phyloP scores from a whole-genome alignment of 2,797 vertebrate species.

The Hirundo rustica region DNA sequence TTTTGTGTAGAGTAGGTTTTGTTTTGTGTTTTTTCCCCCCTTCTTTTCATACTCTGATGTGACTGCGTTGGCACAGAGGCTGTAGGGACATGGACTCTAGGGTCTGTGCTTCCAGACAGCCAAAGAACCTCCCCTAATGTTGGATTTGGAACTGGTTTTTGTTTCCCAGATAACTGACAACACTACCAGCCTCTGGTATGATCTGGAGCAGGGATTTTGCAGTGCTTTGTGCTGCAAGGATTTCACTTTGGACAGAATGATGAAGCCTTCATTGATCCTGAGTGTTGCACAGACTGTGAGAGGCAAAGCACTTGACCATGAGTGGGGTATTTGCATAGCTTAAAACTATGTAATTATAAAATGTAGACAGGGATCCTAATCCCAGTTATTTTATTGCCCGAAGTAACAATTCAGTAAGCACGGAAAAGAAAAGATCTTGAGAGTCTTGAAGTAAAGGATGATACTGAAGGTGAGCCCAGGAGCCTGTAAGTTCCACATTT shows the following conservation, averaged over 20 bases:
- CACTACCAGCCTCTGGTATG: neutral
- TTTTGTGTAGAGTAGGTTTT: neutral
- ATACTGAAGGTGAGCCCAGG: neutral
- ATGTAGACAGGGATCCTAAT: neutral
- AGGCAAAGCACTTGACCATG: neutral
- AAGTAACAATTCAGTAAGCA: neutral
- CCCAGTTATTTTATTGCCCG: neutral
- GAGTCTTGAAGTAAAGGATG: neutral
- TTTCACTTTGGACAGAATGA: neutral
- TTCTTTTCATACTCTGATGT: neutral
- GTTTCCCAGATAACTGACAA: neutral
- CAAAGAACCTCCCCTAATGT: neutral
- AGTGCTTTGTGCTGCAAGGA: neutral
- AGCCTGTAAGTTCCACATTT: neutral
- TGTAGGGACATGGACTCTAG: neutral
- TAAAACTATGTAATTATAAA: neutral
- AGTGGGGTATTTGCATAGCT: neutral
- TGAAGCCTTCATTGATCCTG: neutral
- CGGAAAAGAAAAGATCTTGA: neutral
- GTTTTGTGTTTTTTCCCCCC: fast-evolving
- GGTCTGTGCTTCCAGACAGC: neutral
- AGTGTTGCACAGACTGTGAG: neutral
- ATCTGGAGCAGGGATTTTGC: neutral
- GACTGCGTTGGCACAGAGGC: neutral
- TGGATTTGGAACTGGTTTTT: neutral